These are phyloP conservation scores for Apistogramma diplotaenia DNA, from an alignment of 2,113 vertebrate species.

Conservation along the genomic window DNA sequence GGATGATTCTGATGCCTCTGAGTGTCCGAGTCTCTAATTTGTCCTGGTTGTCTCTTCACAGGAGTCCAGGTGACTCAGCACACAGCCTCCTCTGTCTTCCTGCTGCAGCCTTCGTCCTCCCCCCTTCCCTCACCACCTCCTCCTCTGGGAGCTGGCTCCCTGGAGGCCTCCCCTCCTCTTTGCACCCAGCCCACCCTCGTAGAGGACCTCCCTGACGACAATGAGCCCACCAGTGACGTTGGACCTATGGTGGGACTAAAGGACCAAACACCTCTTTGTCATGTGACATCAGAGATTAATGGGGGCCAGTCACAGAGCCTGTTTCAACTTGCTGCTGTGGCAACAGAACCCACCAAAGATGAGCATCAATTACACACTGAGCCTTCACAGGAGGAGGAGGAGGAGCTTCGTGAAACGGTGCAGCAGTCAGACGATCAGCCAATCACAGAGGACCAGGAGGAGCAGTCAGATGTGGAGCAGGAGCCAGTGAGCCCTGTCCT, in stretches of 20 bases:
- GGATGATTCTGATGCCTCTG: neutral
- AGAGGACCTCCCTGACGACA: neutral
- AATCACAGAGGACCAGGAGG: neutral
- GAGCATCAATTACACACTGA: neutral
- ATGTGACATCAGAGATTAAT: neutral
- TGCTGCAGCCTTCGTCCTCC: neutral
- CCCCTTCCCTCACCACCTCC: neutral
- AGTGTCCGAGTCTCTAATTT: neutral
- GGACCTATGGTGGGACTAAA: neutral
- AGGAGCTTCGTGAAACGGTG: neutral
- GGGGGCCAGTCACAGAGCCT: constrained; percentile 28
- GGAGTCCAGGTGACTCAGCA: constrained; percentile 9
- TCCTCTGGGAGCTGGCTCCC: constrained; percentile 1
- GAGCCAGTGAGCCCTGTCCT: constrained; percentile 39
- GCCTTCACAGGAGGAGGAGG: constrained; percentile 10
- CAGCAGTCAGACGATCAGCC: neutral
- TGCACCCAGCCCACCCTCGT: neutral
- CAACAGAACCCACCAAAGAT: constrained; percentile 36
- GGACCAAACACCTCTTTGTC: neutral
- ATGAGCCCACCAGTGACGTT: neutral
- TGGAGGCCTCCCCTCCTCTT: neutral
- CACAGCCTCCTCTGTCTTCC: neutral
- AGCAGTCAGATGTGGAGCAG: constrained; percentile 7
- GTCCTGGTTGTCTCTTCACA: constrained; percentile 14
- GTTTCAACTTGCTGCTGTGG: neutral